Evolutionary conservation across 2,113 vertebrate genomes (phyloP).

Genomic region (Lynx canadensis): DNA sequence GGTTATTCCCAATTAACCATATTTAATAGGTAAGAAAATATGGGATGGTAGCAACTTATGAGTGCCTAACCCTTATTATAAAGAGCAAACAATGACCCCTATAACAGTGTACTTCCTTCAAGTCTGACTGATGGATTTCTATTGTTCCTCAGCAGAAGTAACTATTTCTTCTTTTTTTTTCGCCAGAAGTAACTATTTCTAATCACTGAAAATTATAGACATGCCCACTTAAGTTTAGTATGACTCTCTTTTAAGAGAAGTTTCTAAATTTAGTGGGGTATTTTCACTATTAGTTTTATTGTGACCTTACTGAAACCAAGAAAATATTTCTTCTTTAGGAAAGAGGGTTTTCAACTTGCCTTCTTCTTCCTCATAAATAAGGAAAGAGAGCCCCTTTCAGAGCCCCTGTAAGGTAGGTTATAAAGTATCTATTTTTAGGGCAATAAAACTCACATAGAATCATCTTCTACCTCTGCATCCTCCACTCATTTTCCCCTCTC

Average conservation of each 20-base stretch:
- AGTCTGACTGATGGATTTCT: neutral
- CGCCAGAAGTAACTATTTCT: neutral
- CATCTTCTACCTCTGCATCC: neutral
- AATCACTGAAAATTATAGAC: neutral
- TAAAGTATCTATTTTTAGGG: constrained; percentile 30
- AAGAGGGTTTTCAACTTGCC: neutral
- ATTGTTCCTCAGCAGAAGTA: neutral
- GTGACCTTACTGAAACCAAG: neutral
- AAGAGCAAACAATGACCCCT: neutral
- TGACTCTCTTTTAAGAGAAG: neutral
- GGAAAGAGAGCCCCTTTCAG: neutral
- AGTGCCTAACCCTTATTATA: neutral
- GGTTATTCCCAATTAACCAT: neutral
- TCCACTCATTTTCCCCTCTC: constrained; percentile 31
- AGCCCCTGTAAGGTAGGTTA: neutral
- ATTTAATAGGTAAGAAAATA: neutral
- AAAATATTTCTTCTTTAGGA: neutral
- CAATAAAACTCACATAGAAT: constrained; percentile 28
- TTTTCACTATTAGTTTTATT: neutral
- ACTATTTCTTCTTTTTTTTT: neutral
- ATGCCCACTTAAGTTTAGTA: neutral
- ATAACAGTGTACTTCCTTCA: no score
- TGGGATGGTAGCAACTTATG: neutral
- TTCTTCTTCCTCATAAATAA: neutral
- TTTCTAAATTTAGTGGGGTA: neutral